phyloP scores from a whole-genome alignment of 35 echinoderm and acorn worm species.

The Strongylocentrotus purpuratus region DNA sequence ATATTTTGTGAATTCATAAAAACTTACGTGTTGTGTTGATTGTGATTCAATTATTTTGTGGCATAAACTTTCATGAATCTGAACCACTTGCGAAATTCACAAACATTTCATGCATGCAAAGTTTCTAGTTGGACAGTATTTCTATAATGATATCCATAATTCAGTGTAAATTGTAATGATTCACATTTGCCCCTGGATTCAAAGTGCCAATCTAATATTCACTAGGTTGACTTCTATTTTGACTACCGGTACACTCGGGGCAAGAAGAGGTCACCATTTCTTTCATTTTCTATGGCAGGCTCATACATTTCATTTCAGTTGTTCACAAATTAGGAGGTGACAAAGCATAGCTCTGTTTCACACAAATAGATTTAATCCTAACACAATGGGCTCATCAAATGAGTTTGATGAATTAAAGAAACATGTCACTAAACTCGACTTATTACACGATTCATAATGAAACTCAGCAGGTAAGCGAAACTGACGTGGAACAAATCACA shows the following conservation, averaged over 20 bases:
- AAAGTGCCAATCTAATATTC: neutral
- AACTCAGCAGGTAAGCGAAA: slow-evolving; percentile 17
- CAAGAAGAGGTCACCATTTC: neutral
- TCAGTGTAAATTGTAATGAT: too few relatives aligned
- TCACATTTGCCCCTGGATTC: too few relatives aligned
- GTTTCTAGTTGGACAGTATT: too few relatives aligned
- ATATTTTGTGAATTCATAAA: too few relatives aligned
- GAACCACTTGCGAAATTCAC: too few relatives aligned
- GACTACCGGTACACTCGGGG: neutral
- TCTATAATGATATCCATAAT: too few relatives aligned
- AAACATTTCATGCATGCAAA: too few relatives aligned
- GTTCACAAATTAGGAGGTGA: neutral
- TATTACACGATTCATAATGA: neutral
- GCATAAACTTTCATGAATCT: too few relatives aligned
- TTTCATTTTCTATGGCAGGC: neutral
- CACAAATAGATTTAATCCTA: neutral
- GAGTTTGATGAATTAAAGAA: neutral
- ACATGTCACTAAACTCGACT: neutral
- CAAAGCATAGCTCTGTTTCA: neutral
- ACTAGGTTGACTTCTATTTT: neutral
- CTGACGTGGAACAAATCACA: slow-evolving; percentile 52
- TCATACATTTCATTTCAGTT: neutral
- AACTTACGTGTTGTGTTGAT: too few relatives aligned
- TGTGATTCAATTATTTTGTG: too few relatives aligned
- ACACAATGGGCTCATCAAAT: neutral